phyloP scores from a whole-genome alignment of 2,888 invertebrate genomes.

The Sericinus montela region DNA sequence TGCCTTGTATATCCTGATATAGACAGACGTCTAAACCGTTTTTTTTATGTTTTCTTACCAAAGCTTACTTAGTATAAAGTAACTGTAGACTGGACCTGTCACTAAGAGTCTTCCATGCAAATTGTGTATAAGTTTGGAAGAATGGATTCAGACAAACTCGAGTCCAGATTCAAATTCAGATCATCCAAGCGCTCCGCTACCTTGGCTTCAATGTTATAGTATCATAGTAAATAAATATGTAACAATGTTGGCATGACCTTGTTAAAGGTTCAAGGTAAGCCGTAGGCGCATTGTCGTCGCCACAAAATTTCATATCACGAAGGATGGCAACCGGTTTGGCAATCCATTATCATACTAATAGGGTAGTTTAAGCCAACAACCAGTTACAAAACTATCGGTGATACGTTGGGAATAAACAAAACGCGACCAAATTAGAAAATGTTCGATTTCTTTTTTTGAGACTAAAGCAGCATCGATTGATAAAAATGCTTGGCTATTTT shows the following conservation, averaged over 20 bases:
- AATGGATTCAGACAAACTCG: no score
- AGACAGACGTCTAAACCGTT: no score
- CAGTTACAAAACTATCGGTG: conserved; percentile 33
- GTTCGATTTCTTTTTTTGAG: conserved; percentile 1
- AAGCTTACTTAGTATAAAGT: no score
- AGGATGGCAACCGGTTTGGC: conserved; percentile 47
- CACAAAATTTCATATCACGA: conserved; percentile 36
- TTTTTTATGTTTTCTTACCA: no score
- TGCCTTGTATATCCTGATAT: no score
- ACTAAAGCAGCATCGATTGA: no score
- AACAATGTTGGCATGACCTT: conserved; percentile 36
- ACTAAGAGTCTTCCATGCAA: no score
- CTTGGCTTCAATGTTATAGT: conserved; percentile 8
- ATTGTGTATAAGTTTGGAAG: no score
- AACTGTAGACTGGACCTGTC: no score
- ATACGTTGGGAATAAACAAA: conserved; percentile 24
- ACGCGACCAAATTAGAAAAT: conserved; percentile 18
- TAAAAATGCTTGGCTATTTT: no score
- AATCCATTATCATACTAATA: conserved; percentile 65
- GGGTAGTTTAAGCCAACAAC: conserved; percentile 50
- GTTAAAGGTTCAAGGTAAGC: conserved; percentile 38
- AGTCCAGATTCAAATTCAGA: no score
- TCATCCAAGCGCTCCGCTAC: no score
- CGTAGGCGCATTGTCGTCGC: conserved; percentile 31
- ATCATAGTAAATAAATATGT: conserved; percentile 25